Base-by-base conservation (phyloP, 2,888 invertebrate species). In the Panorpa germanica region DNA sequence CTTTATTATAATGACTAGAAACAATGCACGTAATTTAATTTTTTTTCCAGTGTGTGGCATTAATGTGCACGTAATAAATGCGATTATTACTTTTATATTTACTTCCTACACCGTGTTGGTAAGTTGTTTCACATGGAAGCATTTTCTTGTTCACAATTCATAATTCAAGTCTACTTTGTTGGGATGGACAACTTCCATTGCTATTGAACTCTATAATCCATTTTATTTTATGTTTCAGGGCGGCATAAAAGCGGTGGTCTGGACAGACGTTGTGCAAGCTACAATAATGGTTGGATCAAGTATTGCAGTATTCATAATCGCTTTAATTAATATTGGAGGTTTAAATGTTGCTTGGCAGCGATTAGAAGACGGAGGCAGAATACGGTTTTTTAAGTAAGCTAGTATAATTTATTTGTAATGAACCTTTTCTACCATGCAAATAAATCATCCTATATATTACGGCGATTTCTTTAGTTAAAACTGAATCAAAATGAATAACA, bases 11-110 rank as follows among this genome's bases (percentile, higher is more conserved):
- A n/a, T n/a, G n/a, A n/a, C n/a, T n/a, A n/a, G n/a, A n/a, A n/a
- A n/a, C n/a, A n/a, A n/a, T n/a, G n/a, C n/a, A n/a, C n/a, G n/a
- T n/a, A n/a, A n/a, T n/a, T n/a, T n/a, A n/a, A n/a, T n/a, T n/a
- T n/a, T n/a, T n/a, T n/a, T 47, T 49, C 21, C 44, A 65, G 67
- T 67, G 4, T 64, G 65, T 2, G 65, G 65, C 1, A 49, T 57
- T 5, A 57, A 59, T 35, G 52, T 66, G 23, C 65, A 65, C 49
- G 42, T 60, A 2, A 59, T 66, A 13, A 61, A 65, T 30, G 37
- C 53, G 2, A 48, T 63, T 5, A 59, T 65, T 4, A 61, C 61
- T 26, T 37, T 53, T 9, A 58, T 67, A 10, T 66, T 65, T 41
- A 57, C 63, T 9, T 59, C 67, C 42, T 59, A 59, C 43, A 59